A percentile compares a stretch with the other conserved stretches of the same genome.
Evolutionary conservation across 2,113 vertebrate genomes (phyloP).

Genomic region (Cyanistes caeruleus): DNA sequence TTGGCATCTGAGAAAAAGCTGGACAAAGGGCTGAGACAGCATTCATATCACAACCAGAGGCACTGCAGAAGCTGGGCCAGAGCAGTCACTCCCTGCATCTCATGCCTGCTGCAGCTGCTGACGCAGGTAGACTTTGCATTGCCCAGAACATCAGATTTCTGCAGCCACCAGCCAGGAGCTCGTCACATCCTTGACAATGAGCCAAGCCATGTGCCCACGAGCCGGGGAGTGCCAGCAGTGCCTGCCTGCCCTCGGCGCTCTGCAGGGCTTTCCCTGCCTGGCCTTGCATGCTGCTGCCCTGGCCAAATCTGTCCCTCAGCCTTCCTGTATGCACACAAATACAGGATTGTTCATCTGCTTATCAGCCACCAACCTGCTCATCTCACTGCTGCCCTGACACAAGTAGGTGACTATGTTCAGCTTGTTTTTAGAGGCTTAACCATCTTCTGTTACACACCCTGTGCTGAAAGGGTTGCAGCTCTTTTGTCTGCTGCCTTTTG

Average conservation of each 20-base stretch:
- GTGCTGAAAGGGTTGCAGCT: background rate
- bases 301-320: background rate
- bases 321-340: fast-evolving
- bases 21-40: background rate
- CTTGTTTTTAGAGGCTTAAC: background rate
- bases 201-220: background rate
- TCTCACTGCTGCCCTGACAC: background rate
- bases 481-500: background rate
- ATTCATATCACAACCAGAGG: fast-evolving
- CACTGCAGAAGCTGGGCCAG: background rate
- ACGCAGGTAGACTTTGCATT: background rate
- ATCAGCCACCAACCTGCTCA: fast-evolving
- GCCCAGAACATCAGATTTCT: background rate
- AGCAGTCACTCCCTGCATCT: fast-evolving
- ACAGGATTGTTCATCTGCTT: background rate
- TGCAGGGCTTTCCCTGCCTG: background rate
- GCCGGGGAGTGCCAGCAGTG: fast-evolving
- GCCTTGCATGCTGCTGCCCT: fast-evolving
- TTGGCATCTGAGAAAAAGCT: background rate
- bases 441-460: background rate
- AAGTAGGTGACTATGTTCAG: background rate
- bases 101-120: background rate
- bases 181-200: fast-evolving
- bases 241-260: fast-evolving
- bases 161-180: background rate